A percentile compares a stretch with the other conserved stretches of the same genome.
Evolutionary conservation across 2,113 vertebrate genomes (phyloP).

Genomic region (Melanerpes formicivorus): DNA sequence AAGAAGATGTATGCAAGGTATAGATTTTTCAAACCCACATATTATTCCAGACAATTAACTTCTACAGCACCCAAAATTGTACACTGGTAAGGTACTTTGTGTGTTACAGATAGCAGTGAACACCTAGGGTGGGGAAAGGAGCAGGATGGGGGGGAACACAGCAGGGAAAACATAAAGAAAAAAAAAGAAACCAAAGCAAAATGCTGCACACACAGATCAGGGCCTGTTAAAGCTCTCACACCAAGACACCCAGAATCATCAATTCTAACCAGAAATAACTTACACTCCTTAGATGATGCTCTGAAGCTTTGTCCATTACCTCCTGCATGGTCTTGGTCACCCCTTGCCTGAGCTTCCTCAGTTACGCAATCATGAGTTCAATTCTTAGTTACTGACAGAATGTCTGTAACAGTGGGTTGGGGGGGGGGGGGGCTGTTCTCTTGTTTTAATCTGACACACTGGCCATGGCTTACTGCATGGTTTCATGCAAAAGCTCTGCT

Average conservation of each 20-base stretch:
- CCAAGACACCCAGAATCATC: neutral
- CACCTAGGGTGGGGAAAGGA: neutral
- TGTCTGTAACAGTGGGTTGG: neutral
- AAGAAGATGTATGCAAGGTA: neutral
- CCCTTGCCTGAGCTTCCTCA: neutral
- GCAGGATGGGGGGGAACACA: accelerated
- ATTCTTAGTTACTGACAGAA: neutral
- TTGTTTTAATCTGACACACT: neutral
- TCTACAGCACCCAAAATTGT: neutral
- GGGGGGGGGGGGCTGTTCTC: neutral
- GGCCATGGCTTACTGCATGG: neutral
- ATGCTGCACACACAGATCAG: too few species aligned
- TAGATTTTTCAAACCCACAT: neutral
- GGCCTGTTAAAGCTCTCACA: neutral
- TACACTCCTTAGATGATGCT: neutral
- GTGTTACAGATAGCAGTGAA: neutral
- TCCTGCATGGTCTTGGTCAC: neutral
- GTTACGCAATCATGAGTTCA: neutral
- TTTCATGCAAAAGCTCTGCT: neutral
- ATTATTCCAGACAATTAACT: neutral
- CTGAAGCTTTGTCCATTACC: neutral
- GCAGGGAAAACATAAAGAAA: accelerated
- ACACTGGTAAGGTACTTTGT: neutral
- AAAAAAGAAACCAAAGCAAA: neutral
- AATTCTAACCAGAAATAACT: neutral